A percentile compares a stretch with the other conserved stretches of the same genome.
Conservation (phyloP, 2,797 vertebrate species). For the Percopsis omiscomaycus region DNA sequence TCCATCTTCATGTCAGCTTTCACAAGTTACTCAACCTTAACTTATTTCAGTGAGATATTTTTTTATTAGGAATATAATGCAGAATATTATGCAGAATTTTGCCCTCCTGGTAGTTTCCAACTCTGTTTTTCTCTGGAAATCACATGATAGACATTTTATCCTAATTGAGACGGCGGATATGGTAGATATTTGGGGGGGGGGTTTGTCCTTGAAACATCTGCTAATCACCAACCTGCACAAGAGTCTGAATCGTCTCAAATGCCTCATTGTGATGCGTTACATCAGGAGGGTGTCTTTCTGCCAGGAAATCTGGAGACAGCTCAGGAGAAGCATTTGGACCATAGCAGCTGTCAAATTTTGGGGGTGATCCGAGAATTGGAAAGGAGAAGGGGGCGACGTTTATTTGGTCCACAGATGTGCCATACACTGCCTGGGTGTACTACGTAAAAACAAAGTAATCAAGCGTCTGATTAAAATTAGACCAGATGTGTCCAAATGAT, state of each 20-base stretch:
- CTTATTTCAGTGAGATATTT: background rate
- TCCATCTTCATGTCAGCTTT: background rate
- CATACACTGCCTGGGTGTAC: conserved; percentile 42
- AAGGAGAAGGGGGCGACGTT: conserved; percentile 1
- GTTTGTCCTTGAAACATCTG: conserved; percentile 44
- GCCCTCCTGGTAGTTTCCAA: too few species aligned
- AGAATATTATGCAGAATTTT: too few species aligned
- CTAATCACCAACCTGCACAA: conserved; percentile 44
- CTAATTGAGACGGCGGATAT: background rate
- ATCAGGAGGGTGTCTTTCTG: conserved; percentile 24
- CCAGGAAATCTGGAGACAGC: conserved; percentile 41
- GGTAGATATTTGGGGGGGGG: background rate
- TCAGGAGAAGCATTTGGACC: conserved; percentile 43
- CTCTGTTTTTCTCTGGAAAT: background rate
- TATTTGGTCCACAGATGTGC: conserved; percentile 25
- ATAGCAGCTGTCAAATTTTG: conserved; percentile 22
- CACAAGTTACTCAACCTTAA: background rate
- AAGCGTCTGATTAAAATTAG: too few species aligned
- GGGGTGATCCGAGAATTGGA: conserved; percentile 23
- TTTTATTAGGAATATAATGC: too few species aligned
- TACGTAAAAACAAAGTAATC: background rate
- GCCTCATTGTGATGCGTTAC: conserved; percentile 34
- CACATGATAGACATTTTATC: background rate
- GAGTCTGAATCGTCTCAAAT: conserved; percentile 46
- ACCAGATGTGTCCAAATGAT: too few species aligned